Percentiles rank a stretch among this genome's conserved stretches.
These are phyloP conservation scores for Neria commutata DNA, from an alignment of 2,888 invertebrate genomes.

Conservation along the genomic window DNA sequence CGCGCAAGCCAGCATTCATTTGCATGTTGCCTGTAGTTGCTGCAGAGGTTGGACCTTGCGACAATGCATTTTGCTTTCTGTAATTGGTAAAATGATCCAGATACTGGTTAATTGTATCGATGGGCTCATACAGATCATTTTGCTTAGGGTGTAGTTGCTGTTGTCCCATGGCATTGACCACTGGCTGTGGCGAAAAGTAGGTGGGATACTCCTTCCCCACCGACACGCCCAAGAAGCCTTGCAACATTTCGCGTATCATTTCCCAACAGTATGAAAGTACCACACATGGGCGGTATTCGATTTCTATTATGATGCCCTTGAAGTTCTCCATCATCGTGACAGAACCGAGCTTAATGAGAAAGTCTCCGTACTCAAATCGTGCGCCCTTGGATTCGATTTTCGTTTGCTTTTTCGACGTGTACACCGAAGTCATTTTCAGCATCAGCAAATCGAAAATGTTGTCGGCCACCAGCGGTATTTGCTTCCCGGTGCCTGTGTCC, in stretches of 20 bases:
- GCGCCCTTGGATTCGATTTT: conserved; percentile 89
- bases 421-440: conserved; percentile 86
- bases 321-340: conserved; percentile 92
- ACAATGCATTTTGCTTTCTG: conserved; percentile 71
- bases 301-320: conserved; percentile 92
- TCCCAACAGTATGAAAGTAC: conserved; percentile 91
- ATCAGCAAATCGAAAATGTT: conserved; percentile 88
- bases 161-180: conserved; percentile 55
- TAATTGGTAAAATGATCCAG: conserved; percentile 91
- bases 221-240: conserved; percentile 83
- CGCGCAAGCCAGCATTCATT: conserved; percentile 14
- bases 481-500: conserved; percentile 80
- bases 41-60: conserved; percentile 34
- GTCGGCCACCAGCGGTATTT: conserved; percentile 88
- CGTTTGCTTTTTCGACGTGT: conserved; percentile 87
- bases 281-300: conserved; percentile 90
- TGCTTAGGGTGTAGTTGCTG: conserved; percentile 56
- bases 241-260: conserved; percentile 87
- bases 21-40: conserved; percentile 15
- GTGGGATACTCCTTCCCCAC: conserved; percentile 77
- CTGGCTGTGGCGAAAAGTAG: conserved; percentile 61
- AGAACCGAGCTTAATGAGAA: conserved; percentile 90
- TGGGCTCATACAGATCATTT: conserved; percentile 73
- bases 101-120: conserved; percentile 93
- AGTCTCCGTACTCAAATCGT: conserved; percentile 87